phyloP scores from a whole-genome alignment of 1,140 invertebrate genomes.

The Papilio machaon region DNA sequence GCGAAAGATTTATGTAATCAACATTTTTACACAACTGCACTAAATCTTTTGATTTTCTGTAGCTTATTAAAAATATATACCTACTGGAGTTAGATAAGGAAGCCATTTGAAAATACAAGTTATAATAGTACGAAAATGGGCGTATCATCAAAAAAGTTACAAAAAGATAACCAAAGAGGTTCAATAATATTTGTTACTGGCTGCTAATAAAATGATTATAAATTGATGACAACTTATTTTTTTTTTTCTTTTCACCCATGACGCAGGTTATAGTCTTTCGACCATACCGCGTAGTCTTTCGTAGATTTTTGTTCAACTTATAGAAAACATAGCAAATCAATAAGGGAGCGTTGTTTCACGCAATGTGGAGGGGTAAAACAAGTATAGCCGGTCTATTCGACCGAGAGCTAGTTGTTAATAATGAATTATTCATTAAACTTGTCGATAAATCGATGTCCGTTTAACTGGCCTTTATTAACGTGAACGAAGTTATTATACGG shows the following conservation, averaged over 20 bases:
- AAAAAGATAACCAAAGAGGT: background rate
- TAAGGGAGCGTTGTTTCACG: background rate
- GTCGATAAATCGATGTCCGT: background rate
- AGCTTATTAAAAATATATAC: background rate
- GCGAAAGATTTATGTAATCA: conserved; percentile 4
- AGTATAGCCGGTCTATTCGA: background rate
- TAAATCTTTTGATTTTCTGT: background rate
- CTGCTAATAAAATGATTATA: background rate
- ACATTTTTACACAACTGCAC: background rate
- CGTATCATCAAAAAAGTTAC: no score
- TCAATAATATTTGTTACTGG: background rate
- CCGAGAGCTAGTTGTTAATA: conserved; percentile 17
- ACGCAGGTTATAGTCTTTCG: no score
- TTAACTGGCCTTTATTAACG: conserved; percentile 3
- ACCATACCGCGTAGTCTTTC: background rate
- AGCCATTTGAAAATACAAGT: no score
- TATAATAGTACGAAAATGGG: no score
- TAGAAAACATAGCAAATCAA: background rate
- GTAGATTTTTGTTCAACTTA: background rate
- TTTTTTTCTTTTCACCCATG: no score
- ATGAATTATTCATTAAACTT: conserved; percentile 16
- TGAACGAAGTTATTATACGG: background rate
- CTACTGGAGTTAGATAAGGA: no score
- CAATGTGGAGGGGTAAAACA: background rate
- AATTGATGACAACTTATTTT: no score